Base-by-base conservation (phyloP, 2,888 invertebrate species). In the Oscheius sp. region DNA sequence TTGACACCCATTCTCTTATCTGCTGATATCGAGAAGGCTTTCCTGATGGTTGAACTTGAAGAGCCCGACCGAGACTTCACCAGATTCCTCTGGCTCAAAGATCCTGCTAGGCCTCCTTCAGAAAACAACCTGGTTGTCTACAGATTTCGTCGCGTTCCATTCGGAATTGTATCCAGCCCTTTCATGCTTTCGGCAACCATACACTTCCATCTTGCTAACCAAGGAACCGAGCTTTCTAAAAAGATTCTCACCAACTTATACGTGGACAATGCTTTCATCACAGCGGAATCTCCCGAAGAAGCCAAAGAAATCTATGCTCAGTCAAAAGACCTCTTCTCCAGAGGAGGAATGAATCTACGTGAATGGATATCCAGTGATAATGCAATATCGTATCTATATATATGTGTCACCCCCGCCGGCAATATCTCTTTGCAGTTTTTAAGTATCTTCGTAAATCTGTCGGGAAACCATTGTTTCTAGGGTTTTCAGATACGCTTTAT, bases 11-110 rank as follows among this genome's bases (percentile, higher is more conserved):
- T 57, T 15, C 33, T 74, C 0, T 12, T 80, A 4, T 31, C 72
- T 1, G 52, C 72, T 2, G 81, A 81, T 50, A 69, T 81, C 23
- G 73, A 73, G 45, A 82, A 78, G 48, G 82, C 82, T 0, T 82
- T 82, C 63, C 76, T 76, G 23, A 70, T 70, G 34, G 48, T 82
- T 1, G 31, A 25, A 6, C 45, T 82, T 3, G 52, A 69, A 3
- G 33, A 50, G n/a, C 20, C 58, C 25, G 74, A 73, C 39, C 31
- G 80, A n/a, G 69, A 81, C 31, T 48, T 55, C 0, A 70, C 74
- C 0, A 53, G 74, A 3, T 70, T 81, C 25, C 31, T 79, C n/a
- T 80, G 76, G 76, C 31, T 75, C 0, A 71, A 71, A n/a, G 75
- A 81, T 34, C 2, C 25, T 8, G 42, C 10, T 1, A 48, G 53